Base-by-base conservation (phyloP, 2,113 vertebrate species). In the Nerophis lumbriciformis region DNA sequence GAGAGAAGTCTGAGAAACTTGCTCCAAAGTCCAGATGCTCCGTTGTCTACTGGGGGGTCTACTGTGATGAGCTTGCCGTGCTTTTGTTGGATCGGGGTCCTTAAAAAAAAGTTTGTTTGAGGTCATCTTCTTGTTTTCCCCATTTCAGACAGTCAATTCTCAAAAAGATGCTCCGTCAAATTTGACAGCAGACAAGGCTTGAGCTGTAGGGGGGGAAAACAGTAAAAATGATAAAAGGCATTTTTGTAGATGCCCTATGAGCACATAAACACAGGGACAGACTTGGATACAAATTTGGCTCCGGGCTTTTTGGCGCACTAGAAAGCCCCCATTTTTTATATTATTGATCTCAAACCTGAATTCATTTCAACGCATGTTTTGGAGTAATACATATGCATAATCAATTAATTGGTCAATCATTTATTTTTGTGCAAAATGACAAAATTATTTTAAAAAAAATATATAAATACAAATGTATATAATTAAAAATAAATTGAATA, bases 101-200 rank as follows among this genome's bases (percentile, higher is more conserved):
- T 56, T 63, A 65, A 58, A 51, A 53, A 53, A 70, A 74, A 10
- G 4, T 73, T 59, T 50, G 16, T 78, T 61, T 61, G 68, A 57
- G 49, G 21, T 13, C n/a, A 21, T 59, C n/a, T 62, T 61, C 59
- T 21, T 19, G 39, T 51, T 45, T 55, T 28, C 28, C 3, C 4
- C 5, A 19, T n/a, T 61, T 61, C 66, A 48, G 60, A 59, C 65
- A 47, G 59, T 78, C 47, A 68, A 62, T 54, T 61, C 62, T 92
- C 89, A 96, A 85, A 92, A 94, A 3, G 93, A 91, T 69, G 91
- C 88, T 85, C 91, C 88, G 6, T 93, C 92, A 85, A 93, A 93
- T 76, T 92, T 93, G 73, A 70, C 48, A 59, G 92, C 90, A 9
- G 91, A 92, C 85, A 93, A 83, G 55, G 92, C 92, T 88, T 93